Evolutionary conservation across 2,797 vertebrate species (phyloP), one percentile per base, ranked within the genome.

Genomic region (Sebastes glaucus): DNA sequence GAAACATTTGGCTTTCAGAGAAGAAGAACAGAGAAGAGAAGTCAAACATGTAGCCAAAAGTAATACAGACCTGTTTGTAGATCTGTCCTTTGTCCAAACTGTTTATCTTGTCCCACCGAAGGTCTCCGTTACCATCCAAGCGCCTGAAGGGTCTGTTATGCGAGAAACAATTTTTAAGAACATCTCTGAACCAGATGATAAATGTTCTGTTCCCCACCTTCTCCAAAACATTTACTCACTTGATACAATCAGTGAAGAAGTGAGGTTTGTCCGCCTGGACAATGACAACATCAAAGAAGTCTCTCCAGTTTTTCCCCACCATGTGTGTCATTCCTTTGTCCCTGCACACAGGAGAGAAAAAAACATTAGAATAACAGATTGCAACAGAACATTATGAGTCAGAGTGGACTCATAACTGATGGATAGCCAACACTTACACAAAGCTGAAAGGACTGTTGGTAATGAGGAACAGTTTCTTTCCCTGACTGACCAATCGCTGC

Each of bases 401-500:
- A 82, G 25, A 68, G 16, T 20, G 28, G 8, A 42, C 52, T 38
- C 20, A 35, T 18, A n/a, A 20, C 56, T 3, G 35, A 74, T 25
- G 2, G 11, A 66, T 1, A 33, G 22, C 18, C 14, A 23, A 23
- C 32, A 94, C 97, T 96, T 85, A 97, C 97, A 97, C 97, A 87
- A 97, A 97, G 91, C 96, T 96, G 88, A 96, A 97, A 63, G 97
- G 97, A 77, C 97, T 97, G 93, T 97, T 97, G 53, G 96, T 97
- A 76, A 97, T 97, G 71, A 97, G 97, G 82, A 97, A 97, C 16
- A 97, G 95, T 59, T 97, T 97, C 86, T 97, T 97, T 57, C 96
- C 96, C 0, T 93, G 76, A 57, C 77, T 93, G 82, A 91, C 96
- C 74, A 97, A 49, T 22, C 88, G 94, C 20, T 97, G 95, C 70